Conservation (phyloP, 2,888 invertebrate species). For the Synanthedon vespiformis region DNA sequence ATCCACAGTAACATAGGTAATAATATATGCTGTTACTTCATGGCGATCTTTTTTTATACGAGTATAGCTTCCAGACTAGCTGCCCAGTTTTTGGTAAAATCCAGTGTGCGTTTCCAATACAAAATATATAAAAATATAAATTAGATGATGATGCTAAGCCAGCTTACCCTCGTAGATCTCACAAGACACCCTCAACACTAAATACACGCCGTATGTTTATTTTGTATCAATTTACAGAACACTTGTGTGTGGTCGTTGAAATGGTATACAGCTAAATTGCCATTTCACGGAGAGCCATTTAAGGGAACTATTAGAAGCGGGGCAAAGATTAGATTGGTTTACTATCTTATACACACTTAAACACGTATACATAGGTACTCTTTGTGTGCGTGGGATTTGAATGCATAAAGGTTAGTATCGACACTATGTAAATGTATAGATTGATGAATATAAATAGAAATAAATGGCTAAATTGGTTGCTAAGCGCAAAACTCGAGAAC, state of each 20-base stretch:
- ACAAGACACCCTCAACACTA: slow-evolving; percentile 14
- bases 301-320: slow-evolving; percentile 1
- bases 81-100: no score
- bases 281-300: slow-evolving; percentile 9
- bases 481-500: no score
- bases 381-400: neutral
- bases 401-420: no score
- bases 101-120: no score
- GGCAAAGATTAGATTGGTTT: slow-evolving; percentile 1
- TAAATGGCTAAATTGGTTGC: no score
- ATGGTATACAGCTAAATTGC: slow-evolving; percentile 20
- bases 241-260: slow-evolving; percentile 19
- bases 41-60: no score
- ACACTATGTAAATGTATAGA: no score
- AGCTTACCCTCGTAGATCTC: slow-evolving; percentile 14
- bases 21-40: no score
- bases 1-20: no score
- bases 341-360: neutral
- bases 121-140: no score
- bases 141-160: slow-evolving; percentile 18
- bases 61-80: no score
- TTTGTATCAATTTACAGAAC: slow-evolving; percentile 52
- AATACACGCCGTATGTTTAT: slow-evolving; percentile 37
- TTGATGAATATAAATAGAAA: no score
- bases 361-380: neutral